These are phyloP conservation scores for Remorina albescens DNA, from an alignment of 2,797 vertebrate species.

Conservation along the genomic window DNA sequence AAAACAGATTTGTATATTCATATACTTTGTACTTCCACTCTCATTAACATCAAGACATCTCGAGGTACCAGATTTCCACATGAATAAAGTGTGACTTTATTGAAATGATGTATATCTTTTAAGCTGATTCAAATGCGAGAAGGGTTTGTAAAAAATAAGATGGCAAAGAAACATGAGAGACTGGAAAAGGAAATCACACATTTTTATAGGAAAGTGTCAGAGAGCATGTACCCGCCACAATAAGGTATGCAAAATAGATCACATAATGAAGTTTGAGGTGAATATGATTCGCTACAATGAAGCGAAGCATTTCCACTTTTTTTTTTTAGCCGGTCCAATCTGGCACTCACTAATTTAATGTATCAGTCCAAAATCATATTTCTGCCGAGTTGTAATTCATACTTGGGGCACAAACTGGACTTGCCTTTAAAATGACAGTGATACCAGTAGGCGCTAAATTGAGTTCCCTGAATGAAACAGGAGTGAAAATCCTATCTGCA, in stretches of 20 bases:
- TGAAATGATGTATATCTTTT: constrained; percentile 6
- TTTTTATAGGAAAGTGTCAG: constrained; percentile 75
- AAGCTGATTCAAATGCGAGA: constrained; percentile 16
- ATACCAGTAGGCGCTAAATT: constrained; percentile 52
- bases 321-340: constrained; percentile 29
- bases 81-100: constrained; percentile 32
- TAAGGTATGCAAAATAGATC: constrained; percentile 70
- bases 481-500: constrained; percentile 53
- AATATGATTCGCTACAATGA: constrained; percentile 61
- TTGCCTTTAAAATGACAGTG: constrained; percentile 57
- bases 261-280: constrained; percentile 68
- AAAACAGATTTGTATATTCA: neutral
- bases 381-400: constrained; percentile 58
- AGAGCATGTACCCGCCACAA: constrained; percentile 64
- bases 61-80: neutral
- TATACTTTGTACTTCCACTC: neutral
- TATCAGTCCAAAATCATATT: constrained; percentile 71
- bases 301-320: constrained; percentile 29
- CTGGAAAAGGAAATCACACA: constrained; percentile 61
- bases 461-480: constrained; percentile 62
- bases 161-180: constrained; percentile 32
- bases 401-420: constrained; percentile 28
- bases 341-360: constrained; percentile 63
- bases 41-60: constrained; percentile 40
- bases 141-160: constrained; percentile 34